phyloP scores from a whole-genome alignment of 2,113 vertebrate genomes.

The Xenus cinereus region DNA sequence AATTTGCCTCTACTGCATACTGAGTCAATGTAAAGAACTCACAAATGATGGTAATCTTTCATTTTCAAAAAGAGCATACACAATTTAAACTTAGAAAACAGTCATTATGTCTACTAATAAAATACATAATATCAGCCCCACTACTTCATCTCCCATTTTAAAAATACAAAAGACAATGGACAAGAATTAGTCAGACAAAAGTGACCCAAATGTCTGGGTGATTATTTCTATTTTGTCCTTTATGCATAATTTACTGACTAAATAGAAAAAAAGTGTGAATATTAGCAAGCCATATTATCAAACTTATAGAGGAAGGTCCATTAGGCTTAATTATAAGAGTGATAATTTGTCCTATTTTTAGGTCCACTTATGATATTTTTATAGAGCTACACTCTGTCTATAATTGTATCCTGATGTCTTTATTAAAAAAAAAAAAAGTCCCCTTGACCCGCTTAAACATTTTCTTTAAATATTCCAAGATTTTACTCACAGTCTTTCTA shows the following conservation, averaged over 20 bases:
- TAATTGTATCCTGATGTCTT: background rate
- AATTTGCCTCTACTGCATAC: background rate
- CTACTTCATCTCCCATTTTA: background rate
- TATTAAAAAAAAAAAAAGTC: background rate
- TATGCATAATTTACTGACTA: constrained; percentile 50
- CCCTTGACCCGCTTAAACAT: background rate
- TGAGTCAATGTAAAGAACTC: background rate
- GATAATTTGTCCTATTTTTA: background rate
- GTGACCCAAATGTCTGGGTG: background rate
- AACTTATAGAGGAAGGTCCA: background rate
- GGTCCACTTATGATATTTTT: background rate
- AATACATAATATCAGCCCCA: background rate
- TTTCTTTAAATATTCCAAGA: background rate
- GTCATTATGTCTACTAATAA: background rate
- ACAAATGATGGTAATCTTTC: background rate
- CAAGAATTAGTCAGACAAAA: background rate
- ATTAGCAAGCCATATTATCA: constrained; percentile 16
- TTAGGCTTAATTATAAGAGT: constrained; percentile 18
- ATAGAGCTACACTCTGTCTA: background rate
- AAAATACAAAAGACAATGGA: background rate
- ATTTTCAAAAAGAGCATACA: background rate
- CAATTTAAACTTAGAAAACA: background rate
- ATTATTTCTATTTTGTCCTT: constrained; percentile 47
- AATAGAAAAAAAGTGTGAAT: background rate
- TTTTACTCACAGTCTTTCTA: constrained; percentile 50